A percentile compares a stretch with the other conserved stretches of the same genome.
phyloP scores from a whole-genome alignment of 2,797 vertebrate genomes.

The Intellagama lesueurii region DNA sequence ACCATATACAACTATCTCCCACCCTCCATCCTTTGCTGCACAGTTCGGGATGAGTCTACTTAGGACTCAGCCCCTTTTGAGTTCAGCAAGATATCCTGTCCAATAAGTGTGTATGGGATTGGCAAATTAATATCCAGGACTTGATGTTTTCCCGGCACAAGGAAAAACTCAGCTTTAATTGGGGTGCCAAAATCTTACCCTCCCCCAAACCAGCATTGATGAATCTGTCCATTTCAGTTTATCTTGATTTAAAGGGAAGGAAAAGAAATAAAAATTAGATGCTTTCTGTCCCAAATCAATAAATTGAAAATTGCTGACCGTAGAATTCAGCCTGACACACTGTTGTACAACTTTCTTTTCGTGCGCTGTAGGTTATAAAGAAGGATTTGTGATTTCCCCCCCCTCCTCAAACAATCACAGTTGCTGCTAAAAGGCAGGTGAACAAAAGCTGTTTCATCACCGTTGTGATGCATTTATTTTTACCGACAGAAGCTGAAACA shows the following conservation, averaged over 20 bases:
- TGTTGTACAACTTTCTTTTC: slow-evolving; percentile 9
- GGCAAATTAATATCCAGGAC: no score
- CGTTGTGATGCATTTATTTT: slow-evolving; percentile 37
- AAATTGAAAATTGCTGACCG: background rate
- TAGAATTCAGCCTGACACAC: background rate
- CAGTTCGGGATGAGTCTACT: no score
- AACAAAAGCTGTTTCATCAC: slow-evolving; percentile 66
- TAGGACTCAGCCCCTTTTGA: no score
- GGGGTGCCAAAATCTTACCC: no score
- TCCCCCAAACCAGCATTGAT: background rate
- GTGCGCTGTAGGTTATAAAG: slow-evolving; percentile 55
- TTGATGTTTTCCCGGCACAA: no score
- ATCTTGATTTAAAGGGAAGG: background rate
- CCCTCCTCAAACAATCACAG: slow-evolving; percentile 63
- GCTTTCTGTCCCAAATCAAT: background rate
- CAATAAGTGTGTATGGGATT: no score
- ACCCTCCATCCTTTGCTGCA: no score
- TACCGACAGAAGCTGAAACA: slow-evolving; percentile 42
- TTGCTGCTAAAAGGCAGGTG: slow-evolving; percentile 56
- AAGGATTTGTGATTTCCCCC: slow-evolving; percentile 22
- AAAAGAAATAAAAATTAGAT: background rate
- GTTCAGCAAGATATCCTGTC: no score
- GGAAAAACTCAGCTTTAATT: no score
- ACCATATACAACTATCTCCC: no score
- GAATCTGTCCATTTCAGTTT: background rate